phyloP scores from a whole-genome alignment of 2,888 invertebrate genomes.

The Brachypalpus laphriformis region DNA sequence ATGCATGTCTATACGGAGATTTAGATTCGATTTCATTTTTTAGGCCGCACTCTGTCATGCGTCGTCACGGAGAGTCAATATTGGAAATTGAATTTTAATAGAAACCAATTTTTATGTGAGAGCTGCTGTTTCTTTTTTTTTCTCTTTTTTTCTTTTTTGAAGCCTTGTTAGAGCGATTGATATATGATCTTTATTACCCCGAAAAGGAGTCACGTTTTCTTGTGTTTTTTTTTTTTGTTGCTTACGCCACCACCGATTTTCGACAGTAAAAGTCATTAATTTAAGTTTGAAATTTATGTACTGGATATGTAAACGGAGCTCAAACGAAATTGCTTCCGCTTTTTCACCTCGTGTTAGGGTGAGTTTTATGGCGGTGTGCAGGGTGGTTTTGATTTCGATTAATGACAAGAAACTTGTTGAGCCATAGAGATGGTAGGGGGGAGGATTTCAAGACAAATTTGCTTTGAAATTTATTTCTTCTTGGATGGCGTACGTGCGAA shows the following conservation, averaged over 20 bases:
- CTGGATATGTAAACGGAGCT: slow-evolving; percentile 24
- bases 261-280: slow-evolving; percentile 29
- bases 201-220: slow-evolving; percentile 27
- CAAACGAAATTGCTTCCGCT: slow-evolving; percentile 24
- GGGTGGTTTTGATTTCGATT: not conserved
- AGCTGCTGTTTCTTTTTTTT: not conserved
- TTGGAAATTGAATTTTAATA: slow-evolving; percentile 45
- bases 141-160: not conserved
- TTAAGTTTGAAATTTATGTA: slow-evolving; percentile 34
- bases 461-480: not conserved
- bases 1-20: not conserved
- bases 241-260: slow-evolving; percentile 1
- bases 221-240: not conserved
- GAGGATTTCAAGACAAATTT: not conserved
- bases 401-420: slow-evolving; percentile 29
- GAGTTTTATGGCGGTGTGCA: not conserved
- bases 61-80: slow-evolving; percentile 55
- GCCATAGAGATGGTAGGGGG: not conserved
- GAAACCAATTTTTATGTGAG: slow-evolving; percentile 21
- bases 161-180: not conserved
- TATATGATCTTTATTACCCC: slow-evolving; percentile 28
- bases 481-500: not conserved
- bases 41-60: slow-evolving; percentile 16
- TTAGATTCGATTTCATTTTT: slow-evolving; percentile 13
- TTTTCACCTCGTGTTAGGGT: not conserved